Evolutionary conservation across 2,113 vertebrate genomes (phyloP).

Genomic region (Muscicapa adusta): DNA sequence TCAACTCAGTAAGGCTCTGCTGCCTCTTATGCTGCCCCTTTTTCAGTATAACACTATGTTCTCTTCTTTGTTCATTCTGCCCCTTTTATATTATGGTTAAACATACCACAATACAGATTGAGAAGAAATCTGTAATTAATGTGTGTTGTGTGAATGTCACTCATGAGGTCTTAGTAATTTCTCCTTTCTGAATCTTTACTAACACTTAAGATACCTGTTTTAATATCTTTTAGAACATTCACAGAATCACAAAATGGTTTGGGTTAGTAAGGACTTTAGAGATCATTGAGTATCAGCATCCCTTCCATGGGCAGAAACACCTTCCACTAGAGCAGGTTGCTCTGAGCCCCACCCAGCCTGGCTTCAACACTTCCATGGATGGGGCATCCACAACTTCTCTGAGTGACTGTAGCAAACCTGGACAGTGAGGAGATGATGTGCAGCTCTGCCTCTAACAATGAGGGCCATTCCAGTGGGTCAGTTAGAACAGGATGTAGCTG

Average conservation of each 20-base stretch:
- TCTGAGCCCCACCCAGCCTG: neutral
- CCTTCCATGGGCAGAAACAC: neutral
- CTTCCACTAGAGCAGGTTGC: neutral
- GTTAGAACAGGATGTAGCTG: neutral
- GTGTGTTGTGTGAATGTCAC: neutral
- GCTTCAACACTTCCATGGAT: neutral
- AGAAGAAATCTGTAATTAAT: conserved; percentile 60
- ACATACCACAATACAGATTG: conserved; percentile 20
- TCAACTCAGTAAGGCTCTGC: neutral
- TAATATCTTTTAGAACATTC: neutral
- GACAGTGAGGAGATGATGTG: neutral
- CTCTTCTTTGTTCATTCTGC: neutral
- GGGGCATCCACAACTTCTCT: neutral
- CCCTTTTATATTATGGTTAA: neutral
- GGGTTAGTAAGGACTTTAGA: neutral
- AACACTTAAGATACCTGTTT: neutral
- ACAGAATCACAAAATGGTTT: neutral
- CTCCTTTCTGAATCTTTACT: neutral
- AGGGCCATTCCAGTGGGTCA: no score
- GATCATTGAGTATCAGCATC: neutral
- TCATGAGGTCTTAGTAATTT: neutral
- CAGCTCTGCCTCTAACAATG: neutral
- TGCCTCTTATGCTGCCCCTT: neutral
- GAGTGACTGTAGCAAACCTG: neutral
- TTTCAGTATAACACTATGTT: neutral